Evolutionary conservation across 1,140 invertebrate genomes (phyloP), one percentile per base, ranked within the genome.

Genomic region (Lepidurus packardi): DNA sequence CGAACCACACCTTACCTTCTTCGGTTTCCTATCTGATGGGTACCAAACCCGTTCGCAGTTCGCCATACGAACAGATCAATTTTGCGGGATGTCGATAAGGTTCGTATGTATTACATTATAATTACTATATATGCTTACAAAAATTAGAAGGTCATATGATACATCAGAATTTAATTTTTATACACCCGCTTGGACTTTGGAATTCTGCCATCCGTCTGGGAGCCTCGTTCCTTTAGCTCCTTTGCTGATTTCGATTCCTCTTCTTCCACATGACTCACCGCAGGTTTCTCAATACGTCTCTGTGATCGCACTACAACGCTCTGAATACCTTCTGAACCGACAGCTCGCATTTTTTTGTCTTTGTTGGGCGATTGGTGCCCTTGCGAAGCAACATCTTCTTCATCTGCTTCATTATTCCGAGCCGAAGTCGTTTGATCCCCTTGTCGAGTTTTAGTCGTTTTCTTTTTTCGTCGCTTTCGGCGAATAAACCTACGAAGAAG

Each of bases 131-230:
- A 76, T 24, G 25, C 7, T 77, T 47, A 77, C 21, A 21, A 77
- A 47, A 41, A 10, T 43, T 9, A 42, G 16, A 34, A 16, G 42
- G 45, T 77, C 73, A 6, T 73, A 53, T 42, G 9, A 11, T 21
- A 43, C 25, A 73, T 78, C 21, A 42, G 77, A 8, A 11, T 21
- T 16, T 74, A 47, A 75, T 13, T 78, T 74, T 45, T 73, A 34
- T 74, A 78, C 1, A 75, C 1, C 47, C 13, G n/a, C 34, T 75
- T 78, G 1, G 78, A 74, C 47, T 75, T 78, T 7, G 78, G 78
- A 21, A 78, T 73, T 16, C 78, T 73, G 21, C 73, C 73, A 11
- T 78, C 78, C 24, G 78, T 78, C 21, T 78, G 78, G n/a, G 65
- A 75, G 1, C 65, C 21, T 24, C 44, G 78, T 11, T 78, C 73